Base-by-base conservation (phyloP, 2,888 invertebrate genomes). In the Cyaniris semiargus region DNA sequence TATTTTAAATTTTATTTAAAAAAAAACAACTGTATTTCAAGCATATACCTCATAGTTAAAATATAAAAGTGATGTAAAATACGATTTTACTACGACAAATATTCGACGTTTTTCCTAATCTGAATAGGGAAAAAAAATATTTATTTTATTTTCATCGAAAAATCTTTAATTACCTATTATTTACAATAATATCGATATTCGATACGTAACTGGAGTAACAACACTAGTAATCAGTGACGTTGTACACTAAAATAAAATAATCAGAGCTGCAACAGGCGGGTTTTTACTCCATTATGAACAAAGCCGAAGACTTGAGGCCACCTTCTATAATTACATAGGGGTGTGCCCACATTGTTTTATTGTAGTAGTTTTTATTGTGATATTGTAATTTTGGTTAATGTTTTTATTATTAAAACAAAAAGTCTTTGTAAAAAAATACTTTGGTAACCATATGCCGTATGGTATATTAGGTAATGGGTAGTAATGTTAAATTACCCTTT, bases 241-340 rank as follows among this genome's bases (percentile, higher is more conserved):
- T 38, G 23, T 72, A 76, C 79, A 76, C 78, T 80, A 79, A 81
- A 81, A 82, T 79, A 80, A 80, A 80, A 82, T 75, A 78, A 78
- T 60, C 53, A 38, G 34, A 77, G 78, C 78, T 79, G 80, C 81
- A 82, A 81, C 79, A 81, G 81, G 80, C 81, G 80, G 80, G 15
- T 72, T 80, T 77, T 81, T 80, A 79, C 58, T 81, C 78, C 76
- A 79, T 81, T 80, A 80, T 80, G 76, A 80, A 80, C 80, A 79
- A 79, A 77, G 78, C 79, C 78, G 76, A n/a, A 72, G 44, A 1
- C 44, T 48, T 53, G 44, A 53, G 74, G 74, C 74, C 74, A 74
- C 74, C 74, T 38, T 23, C 48, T 53, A 74, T 74, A 74, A 74
- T 48, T 74, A 74, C 48, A 53, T 53, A 48, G 72, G 58, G 60